Evolutionary conservation across 2,797 vertebrate genomes (phyloP), one percentile per base, ranked within the genome.

Genomic region (Microtus agrestis): DNA sequence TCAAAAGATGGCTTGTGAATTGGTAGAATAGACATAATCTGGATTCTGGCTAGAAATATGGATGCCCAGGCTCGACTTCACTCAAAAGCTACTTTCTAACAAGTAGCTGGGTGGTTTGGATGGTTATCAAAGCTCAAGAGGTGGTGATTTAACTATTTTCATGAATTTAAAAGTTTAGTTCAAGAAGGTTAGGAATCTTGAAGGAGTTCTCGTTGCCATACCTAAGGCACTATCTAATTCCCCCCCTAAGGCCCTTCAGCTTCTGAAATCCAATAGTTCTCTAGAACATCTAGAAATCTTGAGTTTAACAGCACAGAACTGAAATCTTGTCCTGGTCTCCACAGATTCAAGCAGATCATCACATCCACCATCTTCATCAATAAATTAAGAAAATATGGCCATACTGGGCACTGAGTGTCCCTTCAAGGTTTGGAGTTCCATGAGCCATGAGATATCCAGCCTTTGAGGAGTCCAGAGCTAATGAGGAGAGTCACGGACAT

Each of bases 301-400:
- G 5, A 69, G 11, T 25, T 19, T 85, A 23, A 27, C 48, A 54
- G 7, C 59, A 34, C 12, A 61, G 78, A 94, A 31, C 63, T 86
- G 13, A 92, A 78, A 86, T 93, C 40, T 69, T 51, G 54, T 59
- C 19, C 29, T 81, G 27, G 11, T 81, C 79, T 96, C 46, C 37
- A 92, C n/a, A 67, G 1, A 73, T 56, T 79, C 17, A 87, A 56
- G n/a, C 3, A 17, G 59, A 12, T 93, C 37, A 87, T 59, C 56
- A 29, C 25, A 76, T 56, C 61, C 4, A 25, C 9, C 74, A 79
- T 89, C 31, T 14, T 95, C 14, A 27, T 65, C 25, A 29, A 21
- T 88, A 81, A 91, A 88, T 88, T 88, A 17, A 92, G 31, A 21
- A 91, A 67, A 69, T 85, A 56, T 85, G n/a, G 74, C 14, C 54